Base-by-base conservation (phyloP, 2,113 vertebrate species). In the Empidonax alnorum region DNA sequence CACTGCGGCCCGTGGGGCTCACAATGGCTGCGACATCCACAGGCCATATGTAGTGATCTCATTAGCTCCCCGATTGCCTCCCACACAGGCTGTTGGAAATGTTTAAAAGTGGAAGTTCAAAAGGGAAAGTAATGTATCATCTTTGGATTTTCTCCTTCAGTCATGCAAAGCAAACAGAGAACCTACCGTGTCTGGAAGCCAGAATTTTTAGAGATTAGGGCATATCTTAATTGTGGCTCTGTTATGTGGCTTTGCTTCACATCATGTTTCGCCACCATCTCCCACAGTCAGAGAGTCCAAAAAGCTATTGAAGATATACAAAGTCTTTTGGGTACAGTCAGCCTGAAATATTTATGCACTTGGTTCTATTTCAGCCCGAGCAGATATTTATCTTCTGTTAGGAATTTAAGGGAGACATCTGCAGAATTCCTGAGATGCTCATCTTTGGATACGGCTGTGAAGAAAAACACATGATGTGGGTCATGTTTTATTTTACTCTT, bases 91-190 rank as follows among this genome's bases (percentile, higher is more conserved):
- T 95, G 90, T 74, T 96, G 93, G 92, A 95, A 96, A 84, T 66
- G 59, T 96, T 97, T 96, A 42, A 87, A 89, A 94, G 91, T 93
- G 87, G 91, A 94, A 91, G 91, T 93, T 93, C 92, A 97, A 93
- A 87, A 93, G 89, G 84, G 82, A 86, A 92, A 90, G 81, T 65
- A 83, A 96, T 92, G 90, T 86, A 89, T 95, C 93, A 82, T 80
- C 81, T 95, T 96, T 86, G 81, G 77, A 31, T 94, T 96, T 92
- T 92, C 87, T 90, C 84, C 65, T 85, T 90, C 90, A 88, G 86
- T 93, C 75, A 81, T 90, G 83, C 80, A 93, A 81, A 89, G 77
- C 80, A 95, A 95, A 69, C 76, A 89, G 79, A 86, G 77, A 67
- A 87, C 89, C 56, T 73, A 89, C 89, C 90, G 90, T 77, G 81